Evolutionary conservation across 2,113 vertebrate species (phyloP).

Genomic region (Pao palembangensis): DNA sequence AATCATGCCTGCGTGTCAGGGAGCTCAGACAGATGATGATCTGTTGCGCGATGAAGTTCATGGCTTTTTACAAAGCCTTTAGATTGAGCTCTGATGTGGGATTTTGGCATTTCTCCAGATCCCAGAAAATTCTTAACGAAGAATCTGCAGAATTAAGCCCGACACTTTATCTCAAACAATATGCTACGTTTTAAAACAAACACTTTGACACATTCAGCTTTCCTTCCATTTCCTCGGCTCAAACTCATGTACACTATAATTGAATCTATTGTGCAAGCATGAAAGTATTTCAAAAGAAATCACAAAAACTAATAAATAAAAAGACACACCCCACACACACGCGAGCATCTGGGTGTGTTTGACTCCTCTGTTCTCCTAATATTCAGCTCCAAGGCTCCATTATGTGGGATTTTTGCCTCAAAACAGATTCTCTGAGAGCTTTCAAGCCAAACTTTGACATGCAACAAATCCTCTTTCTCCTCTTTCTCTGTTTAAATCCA

Average conservation of each 20-base stretch:
- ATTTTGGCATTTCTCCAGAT: too few species aligned
- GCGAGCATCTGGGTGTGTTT: slow-evolving; percentile 6
- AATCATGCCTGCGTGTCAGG: too few species aligned
- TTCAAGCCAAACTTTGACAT: slow-evolving; percentile 31
- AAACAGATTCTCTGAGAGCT: slow-evolving; percentile 23
- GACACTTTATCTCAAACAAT: too few species aligned
- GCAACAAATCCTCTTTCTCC: slow-evolving; percentile 51
- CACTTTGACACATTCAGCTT: too few species aligned
- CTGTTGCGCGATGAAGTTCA: too few species aligned
- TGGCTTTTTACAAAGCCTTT: too few species aligned
- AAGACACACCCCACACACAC: background rate
- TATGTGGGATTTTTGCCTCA: slow-evolving; percentile 13
- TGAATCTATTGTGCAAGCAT: background rate
- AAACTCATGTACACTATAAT: background rate
- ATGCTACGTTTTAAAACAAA: too few species aligned
- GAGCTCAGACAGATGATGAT: too few species aligned
- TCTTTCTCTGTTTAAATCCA: slow-evolving; percentile 39
- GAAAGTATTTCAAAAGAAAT: background rate
- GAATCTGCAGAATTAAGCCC: too few species aligned
- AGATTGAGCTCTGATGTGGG: too few species aligned
- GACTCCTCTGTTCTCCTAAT: slow-evolving; percentile 7
- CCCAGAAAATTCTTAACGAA: too few species aligned
- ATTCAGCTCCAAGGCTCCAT: background rate
- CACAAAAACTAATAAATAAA: background rate
- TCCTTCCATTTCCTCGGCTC: background rate